phyloP scores from a whole-genome alignment of 2,113 vertebrate species.

The Strix aluco region DNA sequence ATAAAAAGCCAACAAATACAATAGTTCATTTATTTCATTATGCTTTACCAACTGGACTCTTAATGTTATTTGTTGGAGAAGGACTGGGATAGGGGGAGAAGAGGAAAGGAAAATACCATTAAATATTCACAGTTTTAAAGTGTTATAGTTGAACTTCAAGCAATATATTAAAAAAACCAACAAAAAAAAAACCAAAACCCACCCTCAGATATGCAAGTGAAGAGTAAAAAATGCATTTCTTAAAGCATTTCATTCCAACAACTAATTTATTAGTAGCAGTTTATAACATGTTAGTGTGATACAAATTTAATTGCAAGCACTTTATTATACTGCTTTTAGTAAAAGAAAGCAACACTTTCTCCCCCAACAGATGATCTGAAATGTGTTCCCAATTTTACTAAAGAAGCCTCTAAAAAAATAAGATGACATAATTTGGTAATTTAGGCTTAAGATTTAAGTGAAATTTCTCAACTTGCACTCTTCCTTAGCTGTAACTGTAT shows the following conservation, averaged over 20 bases:
- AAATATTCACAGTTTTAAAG: not conserved
- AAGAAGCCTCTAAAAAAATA: not conserved
- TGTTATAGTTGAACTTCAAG: not conserved
- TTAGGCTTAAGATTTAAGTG: not conserved
- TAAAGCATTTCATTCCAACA: not conserved
- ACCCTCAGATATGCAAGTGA: not conserved
- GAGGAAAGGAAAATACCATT: not conserved
- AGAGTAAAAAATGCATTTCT: not conserved
- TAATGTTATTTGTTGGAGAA: not conserved
- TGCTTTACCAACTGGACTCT: constrained; percentile 33
- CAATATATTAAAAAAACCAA: not conserved
- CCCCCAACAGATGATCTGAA: not conserved
- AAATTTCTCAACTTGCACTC: not conserved
- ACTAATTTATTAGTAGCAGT: not conserved
- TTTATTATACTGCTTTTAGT: not conserved
- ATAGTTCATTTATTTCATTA: constrained; percentile 69
- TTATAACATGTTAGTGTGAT: not conserved
- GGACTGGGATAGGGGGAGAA: not conserved
- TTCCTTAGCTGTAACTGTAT: not conserved
- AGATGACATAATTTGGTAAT: not conserved
- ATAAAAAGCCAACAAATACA: constrained; percentile 72
- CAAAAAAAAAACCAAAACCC: not conserved
- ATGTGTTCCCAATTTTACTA: not conserved
- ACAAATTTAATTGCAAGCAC: not conserved
- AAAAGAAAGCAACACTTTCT: not conserved